Conservation (phyloP, 2,888 invertebrate genomes). For the Spicauda simplicius region DNA sequence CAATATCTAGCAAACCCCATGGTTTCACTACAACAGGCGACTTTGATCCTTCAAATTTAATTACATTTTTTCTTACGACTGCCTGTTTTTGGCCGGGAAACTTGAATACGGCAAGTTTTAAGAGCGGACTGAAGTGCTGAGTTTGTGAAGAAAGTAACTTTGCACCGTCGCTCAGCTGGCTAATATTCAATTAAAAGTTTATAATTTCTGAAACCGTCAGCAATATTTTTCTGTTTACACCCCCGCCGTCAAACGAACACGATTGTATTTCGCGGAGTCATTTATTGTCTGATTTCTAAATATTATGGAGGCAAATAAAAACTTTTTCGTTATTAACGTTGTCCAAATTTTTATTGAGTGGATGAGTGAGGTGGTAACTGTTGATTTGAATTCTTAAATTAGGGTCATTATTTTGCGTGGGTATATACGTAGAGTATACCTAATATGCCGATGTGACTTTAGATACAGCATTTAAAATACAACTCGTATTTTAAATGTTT, state of each 20-base stretch:
- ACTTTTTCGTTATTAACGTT: too few relatives aligned
- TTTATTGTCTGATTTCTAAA: constrained; percentile 2
- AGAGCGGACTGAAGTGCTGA: constrained; percentile 49
- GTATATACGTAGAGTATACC: too few relatives aligned
- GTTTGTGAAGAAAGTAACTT: constrained; percentile 57
- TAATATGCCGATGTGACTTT: too few relatives aligned
- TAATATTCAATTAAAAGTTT: constrained; percentile 82
- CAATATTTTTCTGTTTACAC: constrained; percentile 70
- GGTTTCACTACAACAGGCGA: constrained; percentile 27
- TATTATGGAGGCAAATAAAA: background rate
- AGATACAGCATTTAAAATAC: too few relatives aligned
- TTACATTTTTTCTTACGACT: constrained; percentile 53
- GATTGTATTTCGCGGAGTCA: constrained; percentile 8
- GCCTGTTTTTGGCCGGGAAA: constrained; percentile 52
- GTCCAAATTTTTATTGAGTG: too few relatives aligned
- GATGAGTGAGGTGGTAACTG: too few relatives aligned
- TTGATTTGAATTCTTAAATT: too few relatives aligned
- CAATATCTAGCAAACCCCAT: background rate
- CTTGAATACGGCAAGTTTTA: constrained; percentile 58
- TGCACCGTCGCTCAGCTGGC: constrained; percentile 64
- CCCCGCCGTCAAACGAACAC: constrained; percentile 26
- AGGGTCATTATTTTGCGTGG: too few relatives aligned
- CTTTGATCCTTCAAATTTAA: constrained; percentile 53
- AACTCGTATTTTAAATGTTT: too few relatives aligned
- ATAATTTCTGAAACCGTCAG: constrained; percentile 68